phyloP scores from a whole-genome alignment of 2,797 vertebrate species.

The Poecilia gillii region DNA sequence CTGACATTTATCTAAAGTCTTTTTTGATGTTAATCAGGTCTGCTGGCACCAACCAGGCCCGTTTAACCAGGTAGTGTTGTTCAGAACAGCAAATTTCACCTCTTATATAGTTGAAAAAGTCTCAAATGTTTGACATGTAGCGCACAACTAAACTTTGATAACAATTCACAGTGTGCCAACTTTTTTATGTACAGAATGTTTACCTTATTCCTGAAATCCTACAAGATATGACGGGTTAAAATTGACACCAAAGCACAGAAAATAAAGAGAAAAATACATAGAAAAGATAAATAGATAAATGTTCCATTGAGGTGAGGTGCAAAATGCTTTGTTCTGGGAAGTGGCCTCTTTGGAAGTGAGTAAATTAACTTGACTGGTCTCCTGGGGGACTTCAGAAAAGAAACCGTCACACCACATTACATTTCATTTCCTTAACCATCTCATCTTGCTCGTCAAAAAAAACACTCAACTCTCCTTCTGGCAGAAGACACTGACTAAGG shows the following conservation, averaged over 20 bases:
- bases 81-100: conserved; percentile 24
- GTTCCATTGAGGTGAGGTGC: conserved; percentile 77
- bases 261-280: conserved; percentile 39
- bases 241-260: conserved; percentile 36
- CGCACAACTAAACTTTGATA: conserved; percentile 30
- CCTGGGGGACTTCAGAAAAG: conserved; percentile 69
- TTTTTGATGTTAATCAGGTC: not conserved
- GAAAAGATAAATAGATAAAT: conserved; percentile 40
- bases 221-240: conserved; percentile 34
- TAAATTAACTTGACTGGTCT: conserved; percentile 74
- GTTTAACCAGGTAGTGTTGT: conserved; percentile 35
- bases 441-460: conserved; percentile 54
- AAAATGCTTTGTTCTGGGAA: conserved; percentile 81
- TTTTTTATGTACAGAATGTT: conserved; percentile 28
- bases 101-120: conserved; percentile 11
- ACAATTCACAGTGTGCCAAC: conserved; percentile 33
- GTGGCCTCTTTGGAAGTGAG: conserved; percentile 81
- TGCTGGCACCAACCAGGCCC: conserved; percentile 20
- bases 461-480: conserved; percentile 71
- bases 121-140: conserved; percentile 33
- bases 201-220: conserved; percentile 35
- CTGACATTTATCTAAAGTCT: conserved; percentile 7
- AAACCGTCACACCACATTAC: conserved; percentile 48
- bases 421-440: conserved; percentile 55
- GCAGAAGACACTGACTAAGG: conserved; percentile 80